Evolutionary conservation across 2,113 vertebrate species (phyloP).

Genomic region (Xerus inauris): DNA sequence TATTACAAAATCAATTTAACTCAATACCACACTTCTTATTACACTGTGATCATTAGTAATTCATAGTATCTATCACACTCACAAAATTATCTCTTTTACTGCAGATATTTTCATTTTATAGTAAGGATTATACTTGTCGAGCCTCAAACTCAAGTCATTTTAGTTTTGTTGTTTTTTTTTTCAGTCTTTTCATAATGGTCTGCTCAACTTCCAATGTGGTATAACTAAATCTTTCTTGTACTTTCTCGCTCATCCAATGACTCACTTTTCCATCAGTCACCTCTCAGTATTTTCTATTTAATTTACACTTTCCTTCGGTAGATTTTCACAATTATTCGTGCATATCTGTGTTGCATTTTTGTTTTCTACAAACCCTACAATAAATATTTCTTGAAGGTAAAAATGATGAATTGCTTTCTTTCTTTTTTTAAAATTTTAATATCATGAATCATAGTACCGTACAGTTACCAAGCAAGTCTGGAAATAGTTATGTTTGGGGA

Average conservation of each 20-base stretch:
- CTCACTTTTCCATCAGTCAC: not conserved
- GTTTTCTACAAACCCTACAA: not conserved
- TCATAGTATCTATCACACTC: not conserved
- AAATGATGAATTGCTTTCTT: not conserved
- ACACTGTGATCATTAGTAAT: not conserved
- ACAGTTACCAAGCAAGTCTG: not conserved
- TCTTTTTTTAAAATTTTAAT: not conserved
- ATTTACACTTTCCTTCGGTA: accelerated
- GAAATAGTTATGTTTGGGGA: not conserved
- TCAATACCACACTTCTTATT: not conserved
- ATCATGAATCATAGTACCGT: not conserved
- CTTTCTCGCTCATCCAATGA: not conserved
- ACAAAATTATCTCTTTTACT: not conserved
- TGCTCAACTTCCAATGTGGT: not conserved
- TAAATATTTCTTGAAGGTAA: not conserved
- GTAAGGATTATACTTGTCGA: not conserved
- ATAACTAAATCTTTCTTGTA: not conserved
- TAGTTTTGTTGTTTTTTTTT: not conserved
- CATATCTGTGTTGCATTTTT: not conserved
- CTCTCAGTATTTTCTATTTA: not conserved
- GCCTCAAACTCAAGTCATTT: not conserved
- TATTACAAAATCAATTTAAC: conserved; percentile 22
- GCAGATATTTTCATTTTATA: not conserved
- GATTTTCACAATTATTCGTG: not conserved
- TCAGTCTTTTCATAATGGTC: not conserved